Percentiles rank a stretch among this genome's conserved stretches.
phyloP scores from a whole-genome alignment of 2,797 vertebrate species.

The Eptatretus atami region DNA sequence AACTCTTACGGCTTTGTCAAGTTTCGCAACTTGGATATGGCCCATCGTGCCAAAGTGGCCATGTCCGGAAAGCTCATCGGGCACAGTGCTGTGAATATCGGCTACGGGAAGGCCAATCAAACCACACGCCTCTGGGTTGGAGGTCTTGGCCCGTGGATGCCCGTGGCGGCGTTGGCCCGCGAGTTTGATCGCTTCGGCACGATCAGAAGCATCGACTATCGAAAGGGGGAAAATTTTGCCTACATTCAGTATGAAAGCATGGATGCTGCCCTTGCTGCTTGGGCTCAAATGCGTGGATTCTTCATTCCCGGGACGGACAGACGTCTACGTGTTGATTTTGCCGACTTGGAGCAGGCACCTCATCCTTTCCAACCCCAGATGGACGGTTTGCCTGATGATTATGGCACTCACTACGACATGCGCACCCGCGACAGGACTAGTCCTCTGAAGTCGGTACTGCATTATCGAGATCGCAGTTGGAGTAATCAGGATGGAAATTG shows the following conservation, averaged over 20 bases:
- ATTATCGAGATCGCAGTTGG: background rate
- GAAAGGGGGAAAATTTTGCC: constrained; percentile 86
- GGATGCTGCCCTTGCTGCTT: constrained; percentile 79
- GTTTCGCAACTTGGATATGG: constrained; percentile 96
- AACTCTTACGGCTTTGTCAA: constrained; percentile 90
- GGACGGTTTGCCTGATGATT: background rate
- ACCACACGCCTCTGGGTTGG: constrained; percentile 88
- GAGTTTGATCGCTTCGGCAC: constrained; percentile 97
- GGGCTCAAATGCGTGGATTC: constrained; percentile 86
- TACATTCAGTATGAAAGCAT: constrained; percentile 96
- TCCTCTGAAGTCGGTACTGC: background rate
- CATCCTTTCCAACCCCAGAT: constrained; percentile 31
- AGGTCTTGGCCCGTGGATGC: constrained; percentile 76
- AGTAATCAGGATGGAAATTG: constrained; percentile 3
- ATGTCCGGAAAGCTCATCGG: constrained; percentile 92
- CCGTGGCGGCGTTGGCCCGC: constrained; percentile 53
- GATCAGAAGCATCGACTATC: constrained; percentile 82
- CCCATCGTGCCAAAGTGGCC: constrained; percentile 64
- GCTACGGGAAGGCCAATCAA: constrained; percentile 83
- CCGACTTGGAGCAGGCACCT: constrained; percentile 68
- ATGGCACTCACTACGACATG: background rate
- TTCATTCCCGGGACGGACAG: constrained; percentile 67
- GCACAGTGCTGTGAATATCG: constrained; percentile 71
- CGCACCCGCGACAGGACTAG: background rate
- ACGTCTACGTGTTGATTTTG: constrained; percentile 71